Evolutionary conservation across 2,888 invertebrate species (phyloP).

Genomic region (Gerris lacustris): DNA sequence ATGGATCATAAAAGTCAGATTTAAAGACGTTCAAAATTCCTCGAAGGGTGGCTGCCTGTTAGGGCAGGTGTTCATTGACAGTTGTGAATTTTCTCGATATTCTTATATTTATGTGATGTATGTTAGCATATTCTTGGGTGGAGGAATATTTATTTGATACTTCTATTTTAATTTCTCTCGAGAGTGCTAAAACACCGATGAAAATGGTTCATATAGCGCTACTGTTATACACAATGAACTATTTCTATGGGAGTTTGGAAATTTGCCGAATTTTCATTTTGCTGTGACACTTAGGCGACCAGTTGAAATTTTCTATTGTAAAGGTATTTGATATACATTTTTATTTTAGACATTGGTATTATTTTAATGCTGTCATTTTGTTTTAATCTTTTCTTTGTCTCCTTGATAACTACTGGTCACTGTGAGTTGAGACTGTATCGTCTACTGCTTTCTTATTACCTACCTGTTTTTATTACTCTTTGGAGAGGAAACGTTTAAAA

Average conservation of each 20-base stretch:
- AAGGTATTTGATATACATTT: not conserved
- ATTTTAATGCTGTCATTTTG: too few species aligned
- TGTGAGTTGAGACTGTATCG: too few species aligned
- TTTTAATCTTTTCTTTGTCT: too few species aligned
- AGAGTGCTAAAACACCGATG: not conserved
- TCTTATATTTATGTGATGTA: not conserved
- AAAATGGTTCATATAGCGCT: not conserved
- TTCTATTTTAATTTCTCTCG: not conserved
- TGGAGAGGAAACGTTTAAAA: too few species aligned
- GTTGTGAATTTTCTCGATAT: not conserved
- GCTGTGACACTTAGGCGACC: not conserved
- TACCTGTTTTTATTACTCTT: too few species aligned
- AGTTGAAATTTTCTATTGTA: not conserved
- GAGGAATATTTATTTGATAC: not conserved
- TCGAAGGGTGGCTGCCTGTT: not conserved
- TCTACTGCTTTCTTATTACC: too few species aligned
- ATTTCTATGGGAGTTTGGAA: not conserved
- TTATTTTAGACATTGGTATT: not conserved
- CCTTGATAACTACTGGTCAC: too few species aligned
- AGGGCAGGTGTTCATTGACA: constrained; percentile 1
- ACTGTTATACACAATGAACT: not conserved
- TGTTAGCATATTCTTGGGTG: not conserved
- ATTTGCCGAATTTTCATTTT: not conserved
- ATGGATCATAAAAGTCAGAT: too few species aligned
- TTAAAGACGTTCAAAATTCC: too few species aligned